Conservation (phyloP, 2,888 invertebrate genomes). For the Ischnus inquisitorius region DNA sequence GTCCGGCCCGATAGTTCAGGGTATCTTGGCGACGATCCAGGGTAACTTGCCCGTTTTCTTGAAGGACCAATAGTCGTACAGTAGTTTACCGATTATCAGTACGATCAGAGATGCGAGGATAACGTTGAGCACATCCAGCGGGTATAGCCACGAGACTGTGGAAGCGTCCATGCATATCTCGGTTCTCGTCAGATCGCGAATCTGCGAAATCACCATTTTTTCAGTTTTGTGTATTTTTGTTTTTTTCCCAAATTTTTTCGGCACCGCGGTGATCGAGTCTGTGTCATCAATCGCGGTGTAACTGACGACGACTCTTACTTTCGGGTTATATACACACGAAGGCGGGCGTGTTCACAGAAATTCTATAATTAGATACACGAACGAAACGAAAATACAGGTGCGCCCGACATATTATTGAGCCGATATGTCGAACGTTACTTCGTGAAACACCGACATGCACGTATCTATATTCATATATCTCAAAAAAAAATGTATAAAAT, state of each 20-base stretch:
- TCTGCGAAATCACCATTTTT: slow-evolving; percentile 86
- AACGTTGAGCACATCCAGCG: slow-evolving; percentile 91
- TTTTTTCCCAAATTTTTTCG: too few relatives aligned
- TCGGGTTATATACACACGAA: not conserved
- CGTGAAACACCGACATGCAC: not conserved
- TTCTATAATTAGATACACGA: slow-evolving; percentile 36
- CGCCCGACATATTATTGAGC: not conserved
- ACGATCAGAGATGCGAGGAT: slow-evolving; percentile 90
- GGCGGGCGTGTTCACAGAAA: not conserved
- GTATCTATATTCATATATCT: not conserved
- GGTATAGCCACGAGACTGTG: slow-evolving; percentile 87
- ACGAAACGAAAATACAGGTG: slow-evolving; percentile 43
- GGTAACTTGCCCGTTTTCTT: slow-evolving; percentile 93
- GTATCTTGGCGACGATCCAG: slow-evolving; percentile 94
- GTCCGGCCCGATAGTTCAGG: slow-evolving; percentile 83
- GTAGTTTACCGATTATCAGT: slow-evolving; percentile 90
- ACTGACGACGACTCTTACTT: not conserved
- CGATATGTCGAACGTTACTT: not conserved
- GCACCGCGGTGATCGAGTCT: too few relatives aligned
- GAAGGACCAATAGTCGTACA: slow-evolving; percentile 93
- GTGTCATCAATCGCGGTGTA: not conserved
- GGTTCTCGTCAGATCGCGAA: slow-evolving; percentile 89
- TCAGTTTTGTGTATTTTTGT: not conserved
- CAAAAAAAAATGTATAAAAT: not conserved
- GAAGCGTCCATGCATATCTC: slow-evolving; percentile 88